A percentile compares a stretch with the other conserved stretches of the same genome.
Conservation (phyloP, 2,888 invertebrate species). For the Drosophila barbarae region DNA sequence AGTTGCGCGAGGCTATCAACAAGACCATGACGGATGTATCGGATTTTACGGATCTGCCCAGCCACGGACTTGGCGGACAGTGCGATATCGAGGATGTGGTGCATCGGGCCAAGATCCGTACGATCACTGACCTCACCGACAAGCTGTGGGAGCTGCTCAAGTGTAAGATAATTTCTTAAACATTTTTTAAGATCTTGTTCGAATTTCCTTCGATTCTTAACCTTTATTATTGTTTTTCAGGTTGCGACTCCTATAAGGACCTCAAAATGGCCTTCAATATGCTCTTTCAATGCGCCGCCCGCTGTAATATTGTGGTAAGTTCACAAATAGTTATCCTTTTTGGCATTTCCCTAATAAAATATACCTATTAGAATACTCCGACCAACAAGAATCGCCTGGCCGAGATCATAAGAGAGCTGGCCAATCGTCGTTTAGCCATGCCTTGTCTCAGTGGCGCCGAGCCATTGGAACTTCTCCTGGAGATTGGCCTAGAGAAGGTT, state of each 20-base stretch:
- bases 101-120: slow-evolving; percentile 67
- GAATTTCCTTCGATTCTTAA: neutral
- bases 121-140: slow-evolving; percentile 76
- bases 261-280: slow-evolving; percentile 76
- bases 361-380: slow-evolving; percentile 74
- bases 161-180: slow-evolving; percentile 57
- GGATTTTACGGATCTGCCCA: slow-evolving; percentile 59
- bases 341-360: neutral
- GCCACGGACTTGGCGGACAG: slow-evolving; percentile 52
- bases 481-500: slow-evolving; percentile 79
- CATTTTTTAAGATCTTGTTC: neutral
- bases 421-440: slow-evolving; percentile 79
- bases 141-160: slow-evolving; percentile 78
- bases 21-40: slow-evolving; percentile 76
- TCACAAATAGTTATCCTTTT: neutral
- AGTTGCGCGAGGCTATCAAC: slow-evolving; percentile 71
- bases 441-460: slow-evolving; percentile 78
- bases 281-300: slow-evolving; percentile 78
- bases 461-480: slow-evolving; percentile 78
- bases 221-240: slow-evolving; percentile 45
- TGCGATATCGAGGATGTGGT: slow-evolving; percentile 77
- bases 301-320: slow-evolving; percentile 78
- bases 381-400: slow-evolving; percentile 78
- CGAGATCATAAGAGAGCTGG: slow-evolving; percentile 78
- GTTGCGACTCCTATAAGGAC: slow-evolving; percentile 77